A percentile compares a stretch with the other conserved stretches of the same genome.
Conservation (phyloP, 2,113 vertebrate species). For the Blennius ocellaris region DNA sequence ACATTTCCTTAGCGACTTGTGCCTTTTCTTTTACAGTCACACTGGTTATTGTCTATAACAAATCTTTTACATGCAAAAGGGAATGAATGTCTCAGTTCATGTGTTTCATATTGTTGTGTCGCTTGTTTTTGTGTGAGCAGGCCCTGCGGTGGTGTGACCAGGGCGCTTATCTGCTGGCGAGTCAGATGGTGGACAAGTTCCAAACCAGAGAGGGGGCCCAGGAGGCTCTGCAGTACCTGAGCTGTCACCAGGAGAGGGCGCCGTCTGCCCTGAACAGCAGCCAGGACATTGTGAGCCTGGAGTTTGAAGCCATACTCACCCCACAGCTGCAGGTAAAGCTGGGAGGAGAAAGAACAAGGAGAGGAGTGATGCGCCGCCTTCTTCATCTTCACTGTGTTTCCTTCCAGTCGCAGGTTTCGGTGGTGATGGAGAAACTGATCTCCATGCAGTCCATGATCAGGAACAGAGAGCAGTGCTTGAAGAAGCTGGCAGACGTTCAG, state of each 20-base stretch:
- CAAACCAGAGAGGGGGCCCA: constrained; percentile 92
- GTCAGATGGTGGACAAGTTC: constrained; percentile 92
- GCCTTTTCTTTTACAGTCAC: too few species aligned
- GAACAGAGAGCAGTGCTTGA: constrained; percentile 89
- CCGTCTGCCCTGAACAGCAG: constrained; percentile 82
- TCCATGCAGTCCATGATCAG: constrained; percentile 88
- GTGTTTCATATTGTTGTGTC: constrained; percentile 4
- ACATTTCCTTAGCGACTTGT: too few species aligned
- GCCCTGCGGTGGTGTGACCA: constrained; percentile 92
- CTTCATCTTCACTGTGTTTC: not conserved
- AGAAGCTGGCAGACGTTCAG: constrained; percentile 85
- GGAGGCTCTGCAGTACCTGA: constrained; percentile 89
- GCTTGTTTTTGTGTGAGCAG: constrained; percentile 71
- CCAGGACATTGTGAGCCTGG: constrained; percentile 84
- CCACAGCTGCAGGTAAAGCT: constrained; percentile 88
- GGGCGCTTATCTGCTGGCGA: constrained; percentile 92
- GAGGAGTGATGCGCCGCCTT: too few species aligned
- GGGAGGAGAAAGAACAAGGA: too few species aligned
- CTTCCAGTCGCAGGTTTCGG: constrained; percentile 86
- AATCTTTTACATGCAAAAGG: not conserved
- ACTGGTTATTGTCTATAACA: not conserved
- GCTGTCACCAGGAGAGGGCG: constrained; percentile 88
- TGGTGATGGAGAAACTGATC: constrained; percentile 88
- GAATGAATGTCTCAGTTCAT: not conserved
- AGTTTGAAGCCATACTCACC: constrained; percentile 90